Conservation (phyloP, 2,113 vertebrate genomes). For the Grus americana region DNA sequence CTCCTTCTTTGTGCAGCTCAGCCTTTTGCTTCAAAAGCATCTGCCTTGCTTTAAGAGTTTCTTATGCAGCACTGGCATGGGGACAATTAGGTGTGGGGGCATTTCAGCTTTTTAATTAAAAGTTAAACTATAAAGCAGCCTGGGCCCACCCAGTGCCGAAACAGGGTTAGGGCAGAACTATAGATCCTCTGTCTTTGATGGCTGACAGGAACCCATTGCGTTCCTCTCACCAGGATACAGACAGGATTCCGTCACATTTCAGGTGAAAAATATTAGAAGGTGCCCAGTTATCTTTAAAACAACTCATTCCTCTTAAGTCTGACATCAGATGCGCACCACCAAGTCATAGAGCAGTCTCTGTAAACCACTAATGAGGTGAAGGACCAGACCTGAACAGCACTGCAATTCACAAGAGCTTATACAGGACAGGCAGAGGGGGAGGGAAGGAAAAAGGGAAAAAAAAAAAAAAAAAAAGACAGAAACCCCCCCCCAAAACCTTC, state of each 20-base stretch:
- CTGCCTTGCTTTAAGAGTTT: background rate
- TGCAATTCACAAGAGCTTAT: background rate
- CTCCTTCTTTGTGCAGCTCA: background rate
- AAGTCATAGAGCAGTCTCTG: background rate
- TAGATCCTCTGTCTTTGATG: background rate
- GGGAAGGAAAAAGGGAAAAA: background rate
- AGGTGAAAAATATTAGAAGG: background rate
- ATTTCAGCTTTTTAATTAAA: background rate
- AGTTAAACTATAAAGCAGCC: background rate
- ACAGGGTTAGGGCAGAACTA: background rate
- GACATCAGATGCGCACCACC: background rate
- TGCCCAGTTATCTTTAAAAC: background rate
- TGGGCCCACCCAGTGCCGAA: background rate
- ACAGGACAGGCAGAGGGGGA: background rate
- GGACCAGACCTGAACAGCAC: background rate
- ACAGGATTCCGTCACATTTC: background rate
- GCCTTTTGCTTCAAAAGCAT: background rate
- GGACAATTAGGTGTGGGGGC: background rate
- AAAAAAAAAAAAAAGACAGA: background rate
- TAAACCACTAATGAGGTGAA: background rate
- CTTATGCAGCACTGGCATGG: background rate
- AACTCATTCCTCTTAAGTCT: background rate
- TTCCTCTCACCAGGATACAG: background rate
- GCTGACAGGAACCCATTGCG: fast-evolving
- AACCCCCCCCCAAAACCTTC: background rate